These are phyloP conservation scores for Lindbergichthys nudifrons DNA, from an alignment of 2,797 vertebrate genomes.

Conservation along the genomic window DNA sequence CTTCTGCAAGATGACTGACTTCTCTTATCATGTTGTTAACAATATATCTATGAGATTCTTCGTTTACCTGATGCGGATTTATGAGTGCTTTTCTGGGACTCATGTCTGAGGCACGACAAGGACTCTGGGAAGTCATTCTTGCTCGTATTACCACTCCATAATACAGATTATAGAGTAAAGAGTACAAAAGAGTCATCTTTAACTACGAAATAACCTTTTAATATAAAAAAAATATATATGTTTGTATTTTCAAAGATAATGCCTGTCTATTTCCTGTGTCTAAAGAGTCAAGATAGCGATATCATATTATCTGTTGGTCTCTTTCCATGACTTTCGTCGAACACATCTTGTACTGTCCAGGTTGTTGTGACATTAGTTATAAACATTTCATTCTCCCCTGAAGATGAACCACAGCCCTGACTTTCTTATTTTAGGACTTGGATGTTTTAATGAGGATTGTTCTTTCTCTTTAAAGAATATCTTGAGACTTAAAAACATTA, in stretches of 20 bases:
- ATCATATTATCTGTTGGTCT: background rate
- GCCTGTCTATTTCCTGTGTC: background rate
- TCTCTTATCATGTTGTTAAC: background rate
- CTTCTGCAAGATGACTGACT: constrained; percentile 20
- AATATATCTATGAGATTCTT: constrained; percentile 14
- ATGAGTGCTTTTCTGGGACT: constrained; percentile 5
- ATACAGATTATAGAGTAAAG: background rate
- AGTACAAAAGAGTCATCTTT: background rate
- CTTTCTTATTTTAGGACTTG: background rate
- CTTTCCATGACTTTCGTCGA: too few species aligned
- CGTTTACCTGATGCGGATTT: constrained; percentile 14
- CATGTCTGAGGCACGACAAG: constrained; percentile 6
- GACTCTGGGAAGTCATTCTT: background rate
- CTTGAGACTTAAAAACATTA: too few species aligned
- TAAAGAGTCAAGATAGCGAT: background rate
- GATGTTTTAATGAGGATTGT: too few species aligned
- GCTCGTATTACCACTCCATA: background rate
- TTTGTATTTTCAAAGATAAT: background rate
- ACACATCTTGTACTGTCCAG: background rate
- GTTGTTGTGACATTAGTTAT: background rate
- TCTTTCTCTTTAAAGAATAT: too few species aligned
- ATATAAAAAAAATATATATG: background rate
- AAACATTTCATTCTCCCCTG: background rate
- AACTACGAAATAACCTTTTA: background rate
- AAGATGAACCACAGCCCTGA: background rate